A percentile compares a stretch with the other conserved stretches of the same genome.
Evolutionary conservation across 2,113 vertebrate genomes (phyloP).

Genomic region (Aldabrachelys gigantea): DNA sequence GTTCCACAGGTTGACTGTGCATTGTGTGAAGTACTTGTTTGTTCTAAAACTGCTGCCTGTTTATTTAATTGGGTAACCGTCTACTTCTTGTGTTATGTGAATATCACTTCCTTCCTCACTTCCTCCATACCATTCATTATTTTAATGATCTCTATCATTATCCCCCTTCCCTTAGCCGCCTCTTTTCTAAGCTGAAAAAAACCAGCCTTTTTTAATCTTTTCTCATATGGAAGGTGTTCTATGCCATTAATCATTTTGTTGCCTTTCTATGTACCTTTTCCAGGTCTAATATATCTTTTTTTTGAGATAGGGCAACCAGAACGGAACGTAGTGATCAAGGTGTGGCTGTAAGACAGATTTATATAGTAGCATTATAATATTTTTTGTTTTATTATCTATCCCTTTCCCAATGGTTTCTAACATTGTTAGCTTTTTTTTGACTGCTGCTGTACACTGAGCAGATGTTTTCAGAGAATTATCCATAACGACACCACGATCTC

Average conservation of each 20-base stretch:
- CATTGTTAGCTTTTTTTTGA: background rate
- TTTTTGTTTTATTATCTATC: background rate
- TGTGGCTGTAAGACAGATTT: background rate
- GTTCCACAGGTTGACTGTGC: background rate
- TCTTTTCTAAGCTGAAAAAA: background rate
- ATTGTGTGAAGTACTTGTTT: background rate
- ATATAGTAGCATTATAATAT: background rate
- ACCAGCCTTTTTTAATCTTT: background rate
- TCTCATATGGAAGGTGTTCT: background rate
- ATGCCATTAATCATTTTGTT: background rate
- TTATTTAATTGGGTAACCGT: background rate
- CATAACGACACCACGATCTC: too few species aligned
- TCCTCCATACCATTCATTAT: background rate
- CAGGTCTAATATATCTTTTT: background rate
- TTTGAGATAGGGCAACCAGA: background rate
- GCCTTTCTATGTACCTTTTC: background rate
- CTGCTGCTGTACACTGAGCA: background rate
- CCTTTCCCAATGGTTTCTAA: background rate
- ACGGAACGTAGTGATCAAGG: background rate
- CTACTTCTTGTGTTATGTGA: background rate
- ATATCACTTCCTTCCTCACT: background rate
- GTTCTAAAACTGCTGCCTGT: background rate
- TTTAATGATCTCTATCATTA: background rate
- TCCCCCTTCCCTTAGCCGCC: background rate
- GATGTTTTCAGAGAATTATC: too few species aligned